A percentile compares a stretch with the other conserved stretches of the same genome.
phyloP scores from a whole-genome alignment of 2,797 vertebrate species.

The Graptemys geographica region DNA sequence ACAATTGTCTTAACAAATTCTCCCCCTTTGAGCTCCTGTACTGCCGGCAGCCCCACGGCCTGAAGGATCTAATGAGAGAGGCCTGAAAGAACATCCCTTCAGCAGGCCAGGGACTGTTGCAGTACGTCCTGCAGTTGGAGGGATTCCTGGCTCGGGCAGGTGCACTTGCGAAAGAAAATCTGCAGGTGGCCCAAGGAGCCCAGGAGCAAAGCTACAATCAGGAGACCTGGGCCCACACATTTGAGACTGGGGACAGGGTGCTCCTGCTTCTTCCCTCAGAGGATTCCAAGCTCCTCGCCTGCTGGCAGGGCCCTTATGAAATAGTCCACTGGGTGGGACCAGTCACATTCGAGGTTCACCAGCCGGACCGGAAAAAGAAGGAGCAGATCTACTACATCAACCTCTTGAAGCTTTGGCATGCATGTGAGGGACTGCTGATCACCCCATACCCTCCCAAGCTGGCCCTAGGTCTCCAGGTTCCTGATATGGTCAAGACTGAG shows the following conservation, averaged over 20 bases:
- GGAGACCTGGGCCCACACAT: background rate
- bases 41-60: no score
- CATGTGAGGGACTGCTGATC: background rate
- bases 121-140: background rate
- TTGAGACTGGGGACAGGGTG: background rate
- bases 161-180: background rate
- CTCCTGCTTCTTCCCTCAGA: background rate
- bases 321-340: no score
- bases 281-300: background rate
- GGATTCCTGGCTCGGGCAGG: no score
- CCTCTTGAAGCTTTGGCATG: no score
- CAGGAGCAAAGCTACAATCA: background rate
- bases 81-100: background rate
- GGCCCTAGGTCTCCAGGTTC: background rate
- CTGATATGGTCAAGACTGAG: background rate
- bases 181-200: background rate
- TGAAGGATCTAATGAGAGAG: background rate
- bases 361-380: background rate
- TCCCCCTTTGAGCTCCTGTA: no score
- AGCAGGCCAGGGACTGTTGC: background rate
- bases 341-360: background rate
- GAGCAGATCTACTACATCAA: background rate
- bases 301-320: background rate
- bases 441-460: background rate
- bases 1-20: no score